Percentiles rank a stretch among this genome's conserved stretches.
These are phyloP conservation scores for Gymnopithys bicolor DNA, from an alignment of 2,797 vertebrate species.

Conservation along the genomic window DNA sequence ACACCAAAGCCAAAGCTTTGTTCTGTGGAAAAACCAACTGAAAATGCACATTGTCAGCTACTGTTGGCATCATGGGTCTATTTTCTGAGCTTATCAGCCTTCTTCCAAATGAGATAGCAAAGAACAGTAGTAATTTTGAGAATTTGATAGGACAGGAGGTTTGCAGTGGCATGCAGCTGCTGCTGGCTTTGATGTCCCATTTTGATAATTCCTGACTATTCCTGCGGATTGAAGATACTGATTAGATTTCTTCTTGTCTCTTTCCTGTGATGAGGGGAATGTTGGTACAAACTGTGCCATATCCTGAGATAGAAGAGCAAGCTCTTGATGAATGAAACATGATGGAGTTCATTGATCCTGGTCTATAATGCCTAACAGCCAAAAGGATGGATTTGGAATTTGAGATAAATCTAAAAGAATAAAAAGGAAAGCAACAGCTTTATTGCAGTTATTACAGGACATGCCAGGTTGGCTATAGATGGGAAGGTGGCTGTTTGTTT, in stretches of 20 bases:
- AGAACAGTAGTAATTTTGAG: neutral
- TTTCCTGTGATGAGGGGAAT: neutral
- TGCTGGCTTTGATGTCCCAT: neutral
- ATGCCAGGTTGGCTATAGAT: neutral
- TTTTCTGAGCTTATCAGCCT: neutral
- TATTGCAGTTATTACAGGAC: neutral
- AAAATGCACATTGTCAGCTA: neutral
- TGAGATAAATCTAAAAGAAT: neutral
- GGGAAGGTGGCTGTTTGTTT: neutral
- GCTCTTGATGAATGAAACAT: neutral
- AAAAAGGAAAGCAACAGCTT: neutral
- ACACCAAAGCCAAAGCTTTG: neutral
- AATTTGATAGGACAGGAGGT: neutral
- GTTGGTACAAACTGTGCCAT: neutral
- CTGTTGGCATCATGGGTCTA: neutral
- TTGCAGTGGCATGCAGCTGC: neutral
- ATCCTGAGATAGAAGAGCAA: neutral
- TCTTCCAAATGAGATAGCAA: neutral
- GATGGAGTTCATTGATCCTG: neutral
- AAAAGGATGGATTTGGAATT: neutral
- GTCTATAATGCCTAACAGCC: neutral
- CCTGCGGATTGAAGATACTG: neutral
- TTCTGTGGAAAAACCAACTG: neutral
- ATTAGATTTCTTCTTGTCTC: neutral
- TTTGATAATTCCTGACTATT: neutral